phyloP scores from a whole-genome alignment of 1,140 invertebrate species.

The Aphis gossypii region DNA sequence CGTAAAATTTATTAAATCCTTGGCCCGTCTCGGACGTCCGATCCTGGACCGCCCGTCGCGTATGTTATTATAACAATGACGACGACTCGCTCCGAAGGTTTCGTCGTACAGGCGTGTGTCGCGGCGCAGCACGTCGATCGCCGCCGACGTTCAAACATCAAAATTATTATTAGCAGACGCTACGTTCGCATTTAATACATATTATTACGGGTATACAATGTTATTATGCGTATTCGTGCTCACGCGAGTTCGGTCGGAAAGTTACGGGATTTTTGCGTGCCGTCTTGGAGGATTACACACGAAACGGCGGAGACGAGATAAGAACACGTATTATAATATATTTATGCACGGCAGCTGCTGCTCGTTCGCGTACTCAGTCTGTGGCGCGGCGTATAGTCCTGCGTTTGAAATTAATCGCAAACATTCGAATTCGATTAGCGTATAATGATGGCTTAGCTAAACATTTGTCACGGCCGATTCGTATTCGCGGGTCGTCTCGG shows the following conservation, averaged over 20 bases:
- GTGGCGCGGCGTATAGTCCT: too few relatives aligned
- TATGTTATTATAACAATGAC: too few relatives aligned
- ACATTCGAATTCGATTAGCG: not conserved
- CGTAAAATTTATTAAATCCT: not conserved
- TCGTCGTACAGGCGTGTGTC: not conserved
- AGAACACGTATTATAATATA: not conserved
- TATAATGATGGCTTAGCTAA: not conserved
- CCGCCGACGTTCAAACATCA: not conserved
- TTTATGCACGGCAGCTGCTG: too few relatives aligned
- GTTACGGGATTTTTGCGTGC: not conserved
- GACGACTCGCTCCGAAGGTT: not conserved
- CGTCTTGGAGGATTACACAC: not conserved
- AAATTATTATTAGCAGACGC: not conserved
- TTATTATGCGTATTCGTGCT: too few relatives aligned
- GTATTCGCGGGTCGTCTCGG: too few relatives aligned
- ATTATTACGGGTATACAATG: too few relatives aligned
- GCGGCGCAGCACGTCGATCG: too few relatives aligned
- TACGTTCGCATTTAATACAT: not conserved
- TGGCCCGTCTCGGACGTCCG: not conserved
- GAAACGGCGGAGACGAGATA: not conserved
- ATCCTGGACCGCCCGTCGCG: not conserved
- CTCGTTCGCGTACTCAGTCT: not conserved
- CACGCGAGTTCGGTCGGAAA: not conserved
- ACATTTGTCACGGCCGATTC: conserved; percentile 1
- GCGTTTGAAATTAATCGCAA: not conserved